Evolutionary conservation across 2,797 vertebrate genomes (phyloP).

Genomic region (Lagorchestes hirsutus): DNA sequence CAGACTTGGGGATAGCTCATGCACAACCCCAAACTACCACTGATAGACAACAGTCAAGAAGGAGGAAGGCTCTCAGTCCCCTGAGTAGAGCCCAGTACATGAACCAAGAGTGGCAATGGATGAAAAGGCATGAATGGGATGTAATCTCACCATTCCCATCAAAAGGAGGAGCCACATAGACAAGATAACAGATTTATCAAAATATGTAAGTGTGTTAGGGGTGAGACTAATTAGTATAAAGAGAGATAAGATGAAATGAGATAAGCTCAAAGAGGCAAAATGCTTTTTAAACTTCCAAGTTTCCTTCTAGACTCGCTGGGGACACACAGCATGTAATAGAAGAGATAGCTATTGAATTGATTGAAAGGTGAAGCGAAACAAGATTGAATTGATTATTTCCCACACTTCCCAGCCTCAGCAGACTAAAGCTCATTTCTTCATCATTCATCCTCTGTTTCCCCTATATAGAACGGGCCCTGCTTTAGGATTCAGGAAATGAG

Average conservation of each 20-base stretch:
- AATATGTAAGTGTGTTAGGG: not conserved
- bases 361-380: conserved; percentile 69
- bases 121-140: not conserved
- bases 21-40: not conserved
- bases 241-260: not conserved
- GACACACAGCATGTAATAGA: conserved; percentile 49
- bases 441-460: conserved; percentile 18
- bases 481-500: conserved; percentile 9
- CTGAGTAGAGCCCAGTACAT: not conserved
- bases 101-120: not conserved
- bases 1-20: not conserved
- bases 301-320: not conserved
- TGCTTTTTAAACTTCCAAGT: not conserved
- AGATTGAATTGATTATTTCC: conserved; percentile 66
- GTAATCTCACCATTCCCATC: not conserved
- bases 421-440: conserved; percentile 5
- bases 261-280: not conserved
- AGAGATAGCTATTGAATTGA: conserved; percentile 67
- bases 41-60: not conserved
- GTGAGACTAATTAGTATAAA: not conserved
- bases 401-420: conserved; percentile 4
- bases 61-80: not conserved
- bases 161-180: not conserved
- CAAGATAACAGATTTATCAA: not conserved
- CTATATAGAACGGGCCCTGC: not conserved